Conservation (phyloP, 2,113 vertebrate genomes). For the Daubentonia madagascariensis region DNA sequence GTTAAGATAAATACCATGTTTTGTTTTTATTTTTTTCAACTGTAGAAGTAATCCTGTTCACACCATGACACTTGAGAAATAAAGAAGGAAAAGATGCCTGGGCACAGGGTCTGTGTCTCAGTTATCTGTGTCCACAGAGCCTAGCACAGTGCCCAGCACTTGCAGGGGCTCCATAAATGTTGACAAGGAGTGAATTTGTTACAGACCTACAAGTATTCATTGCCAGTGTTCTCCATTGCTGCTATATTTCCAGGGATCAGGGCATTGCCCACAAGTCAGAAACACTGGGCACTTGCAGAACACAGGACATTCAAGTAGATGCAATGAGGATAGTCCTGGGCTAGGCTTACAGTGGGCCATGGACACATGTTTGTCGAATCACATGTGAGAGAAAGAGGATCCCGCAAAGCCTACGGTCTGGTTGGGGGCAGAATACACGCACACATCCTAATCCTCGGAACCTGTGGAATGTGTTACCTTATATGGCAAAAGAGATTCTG, state of each 20-base stretch:
- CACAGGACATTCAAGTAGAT: neutral
- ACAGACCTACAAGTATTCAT: neutral
- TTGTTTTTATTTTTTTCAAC: neutral
- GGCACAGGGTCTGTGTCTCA: neutral
- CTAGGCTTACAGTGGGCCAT: neutral
- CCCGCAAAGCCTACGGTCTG: neutral
- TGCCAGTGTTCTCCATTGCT: neutral
- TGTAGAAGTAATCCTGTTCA: neutral
- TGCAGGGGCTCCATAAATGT: neutral
- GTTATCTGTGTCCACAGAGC: neutral
- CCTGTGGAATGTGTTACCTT: neutral
- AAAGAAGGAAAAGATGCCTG: neutral
- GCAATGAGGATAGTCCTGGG: neutral
- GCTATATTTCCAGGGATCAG: neutral
- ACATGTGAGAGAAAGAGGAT: neutral
- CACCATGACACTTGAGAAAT: neutral
- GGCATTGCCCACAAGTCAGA: neutral
- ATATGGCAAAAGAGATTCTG: neutral
- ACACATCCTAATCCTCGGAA: neutral
- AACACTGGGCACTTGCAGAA: neutral
- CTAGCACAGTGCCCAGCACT: neutral
- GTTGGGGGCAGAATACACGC: neutral
- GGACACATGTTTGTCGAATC: neutral
- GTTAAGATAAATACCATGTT: neutral
- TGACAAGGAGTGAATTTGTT: neutral